These are phyloP conservation scores for Falco concolor DNA, from an alignment of 2,797 vertebrate species.

Conservation along the genomic window DNA sequence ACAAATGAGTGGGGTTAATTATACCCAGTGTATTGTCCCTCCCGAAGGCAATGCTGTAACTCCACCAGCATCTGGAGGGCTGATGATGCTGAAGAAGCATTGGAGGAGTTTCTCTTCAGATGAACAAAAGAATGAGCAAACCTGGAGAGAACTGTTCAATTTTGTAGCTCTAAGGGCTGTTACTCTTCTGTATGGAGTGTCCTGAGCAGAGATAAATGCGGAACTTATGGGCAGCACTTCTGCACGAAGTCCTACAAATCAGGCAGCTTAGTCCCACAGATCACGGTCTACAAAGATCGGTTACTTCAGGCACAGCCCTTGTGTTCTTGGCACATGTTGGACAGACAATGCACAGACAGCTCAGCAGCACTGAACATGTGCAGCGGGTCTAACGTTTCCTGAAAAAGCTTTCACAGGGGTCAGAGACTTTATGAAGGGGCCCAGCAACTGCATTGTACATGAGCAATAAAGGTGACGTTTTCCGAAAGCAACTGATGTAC, in stretches of 20 bases:
- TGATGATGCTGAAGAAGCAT: not conserved
- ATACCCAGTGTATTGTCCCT: not conserved
- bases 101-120: not conserved
- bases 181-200: not conserved
- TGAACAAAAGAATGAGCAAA: not conserved
- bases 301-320: not conserved
- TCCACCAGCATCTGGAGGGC: not conserved
- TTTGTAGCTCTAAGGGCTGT: not conserved
- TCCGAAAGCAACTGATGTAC: not conserved
- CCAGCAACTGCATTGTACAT: too few relatives aligned
- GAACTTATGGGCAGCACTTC: not conserved
- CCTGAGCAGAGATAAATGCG: not conserved
- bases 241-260: fast-evolving
- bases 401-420: not conserved
- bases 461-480: not conserved
- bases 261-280: not conserved
- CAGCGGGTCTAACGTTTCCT: not conserved
- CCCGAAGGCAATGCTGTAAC: not conserved
- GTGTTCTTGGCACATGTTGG: not conserved
- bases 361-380: not conserved
- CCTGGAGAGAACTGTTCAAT: too few relatives aligned
- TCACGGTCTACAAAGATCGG: not conserved
- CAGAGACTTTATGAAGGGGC: not conserved
- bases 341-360: not conserved
- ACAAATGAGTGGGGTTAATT: not conserved